These are phyloP conservation scores for Odocoileus virginianus DNA, from an alignment of 2,113 vertebrate genomes.

Conservation along the genomic window DNA sequence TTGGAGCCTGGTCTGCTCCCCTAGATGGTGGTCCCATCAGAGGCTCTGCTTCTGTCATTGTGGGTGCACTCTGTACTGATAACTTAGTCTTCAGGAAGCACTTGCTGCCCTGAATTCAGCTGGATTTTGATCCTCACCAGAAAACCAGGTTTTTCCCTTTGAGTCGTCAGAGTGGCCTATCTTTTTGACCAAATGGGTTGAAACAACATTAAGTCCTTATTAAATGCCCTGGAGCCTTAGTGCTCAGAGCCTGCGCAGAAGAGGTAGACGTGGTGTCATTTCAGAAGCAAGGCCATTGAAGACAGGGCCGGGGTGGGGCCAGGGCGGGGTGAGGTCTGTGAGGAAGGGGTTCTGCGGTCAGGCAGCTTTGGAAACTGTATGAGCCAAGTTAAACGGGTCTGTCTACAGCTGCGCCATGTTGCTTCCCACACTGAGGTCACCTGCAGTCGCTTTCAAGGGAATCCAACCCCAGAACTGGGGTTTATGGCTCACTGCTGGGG, in stretches of 20 bases:
- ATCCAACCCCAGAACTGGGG: background rate
- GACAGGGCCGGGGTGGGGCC: background rate
- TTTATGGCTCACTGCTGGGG: background rate
- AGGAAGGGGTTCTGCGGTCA: background rate
- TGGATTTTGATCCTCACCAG: background rate
- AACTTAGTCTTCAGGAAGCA: background rate
- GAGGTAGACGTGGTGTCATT: background rate
- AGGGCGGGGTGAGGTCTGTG: background rate
- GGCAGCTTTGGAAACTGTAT: background rate
- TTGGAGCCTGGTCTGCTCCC: background rate
- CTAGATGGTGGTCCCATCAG: rapidly evolving
- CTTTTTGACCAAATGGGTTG: background rate
- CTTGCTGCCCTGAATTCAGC: background rate
- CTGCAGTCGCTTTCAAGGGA: background rate
- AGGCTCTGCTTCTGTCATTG: background rate
- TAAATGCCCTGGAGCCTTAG: background rate
- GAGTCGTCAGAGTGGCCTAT: background rate
- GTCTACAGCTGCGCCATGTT: background rate
- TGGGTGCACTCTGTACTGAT: rapidly evolving
- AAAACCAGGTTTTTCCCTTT: background rate
- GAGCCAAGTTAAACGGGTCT: background rate
- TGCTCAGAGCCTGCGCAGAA: background rate
- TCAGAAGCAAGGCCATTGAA: background rate
- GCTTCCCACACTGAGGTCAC: background rate
- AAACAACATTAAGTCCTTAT: background rate